These are phyloP conservation scores for Eledona agricola DNA, from an alignment of 2,888 invertebrate genomes.

Conservation along the genomic window DNA sequence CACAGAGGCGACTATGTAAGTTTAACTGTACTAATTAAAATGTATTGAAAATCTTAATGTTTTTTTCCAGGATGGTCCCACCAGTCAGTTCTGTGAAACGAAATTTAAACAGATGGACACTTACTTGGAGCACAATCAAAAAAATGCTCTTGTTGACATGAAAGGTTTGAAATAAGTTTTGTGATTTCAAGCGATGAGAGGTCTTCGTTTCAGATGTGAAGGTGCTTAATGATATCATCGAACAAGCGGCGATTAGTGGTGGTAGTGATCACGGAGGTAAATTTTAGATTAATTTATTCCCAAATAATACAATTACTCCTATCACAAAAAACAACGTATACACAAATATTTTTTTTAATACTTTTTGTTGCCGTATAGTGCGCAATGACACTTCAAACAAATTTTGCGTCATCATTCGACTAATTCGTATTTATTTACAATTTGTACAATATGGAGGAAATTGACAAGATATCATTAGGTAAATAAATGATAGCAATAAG, in stretches of 20 bases:
- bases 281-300: slow-evolving; percentile 27
- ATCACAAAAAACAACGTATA: slow-evolving; percentile 39
- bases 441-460: slow-evolving; percentile 52
- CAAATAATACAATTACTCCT: slow-evolving; percentile 43
- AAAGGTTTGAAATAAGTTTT: slow-evolving; percentile 63
- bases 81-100: slow-evolving; percentile 80
- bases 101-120: slow-evolving; percentile 89
- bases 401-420: slow-evolving; percentile 46
- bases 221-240: slow-evolving; percentile 96
- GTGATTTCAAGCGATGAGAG: slow-evolving; percentile 3
- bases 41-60: background rate
- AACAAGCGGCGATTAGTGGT: slow-evolving; percentile 91
- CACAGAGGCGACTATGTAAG: slow-evolving; percentile 78
- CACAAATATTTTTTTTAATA: no score
- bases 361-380: no score
- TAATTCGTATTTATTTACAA: slow-evolving; percentile 52
- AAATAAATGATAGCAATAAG: slow-evolving; percentile 44
- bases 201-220: slow-evolving; percentile 81
- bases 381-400: slow-evolving; percentile 26
- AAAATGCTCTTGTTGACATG: slow-evolving; percentile 92
- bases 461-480: slow-evolving; percentile 53
- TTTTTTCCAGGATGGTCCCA: slow-evolving; percentile 75
- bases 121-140: slow-evolving; percentile 85
- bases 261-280: slow-evolving; percentile 90
- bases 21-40: slow-evolving; percentile 35